phyloP scores from a whole-genome alignment of 2,797 vertebrate species.

The Allobates femoralis region DNA sequence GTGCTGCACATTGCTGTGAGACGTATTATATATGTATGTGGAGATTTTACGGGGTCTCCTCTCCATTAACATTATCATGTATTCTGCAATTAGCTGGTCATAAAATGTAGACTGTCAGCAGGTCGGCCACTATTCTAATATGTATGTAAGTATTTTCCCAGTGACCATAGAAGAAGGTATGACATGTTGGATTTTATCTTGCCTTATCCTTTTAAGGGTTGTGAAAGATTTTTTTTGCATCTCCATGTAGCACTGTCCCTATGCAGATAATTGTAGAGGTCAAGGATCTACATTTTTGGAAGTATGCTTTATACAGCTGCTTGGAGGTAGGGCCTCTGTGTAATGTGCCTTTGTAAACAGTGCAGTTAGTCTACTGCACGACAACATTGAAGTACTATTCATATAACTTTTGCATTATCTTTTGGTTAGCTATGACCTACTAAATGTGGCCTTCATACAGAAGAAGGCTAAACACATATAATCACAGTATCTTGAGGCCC shows the following conservation, averaged over 20 bases:
- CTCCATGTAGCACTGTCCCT: too few relatives aligned
- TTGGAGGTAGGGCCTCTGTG: background rate
- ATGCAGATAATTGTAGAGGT: too few relatives aligned
- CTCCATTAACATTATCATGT: too few relatives aligned
- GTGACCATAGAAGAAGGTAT: background rate
- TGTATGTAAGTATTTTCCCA: too few relatives aligned
- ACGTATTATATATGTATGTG: too few relatives aligned
- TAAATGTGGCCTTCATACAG: background rate
- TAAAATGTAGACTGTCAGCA: too few relatives aligned
- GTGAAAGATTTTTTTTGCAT: too few relatives aligned
- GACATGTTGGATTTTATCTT: background rate
- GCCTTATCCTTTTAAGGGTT: background rate
- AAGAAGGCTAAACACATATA: background rate
- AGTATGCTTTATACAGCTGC: too few relatives aligned
- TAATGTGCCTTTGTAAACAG: background rate
- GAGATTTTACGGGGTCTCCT: too few relatives aligned
- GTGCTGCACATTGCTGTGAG: too few relatives aligned
- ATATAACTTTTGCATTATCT: background rate
- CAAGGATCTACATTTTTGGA: background rate
- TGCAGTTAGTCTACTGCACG: background rate
- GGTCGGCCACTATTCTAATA: too few relatives aligned
- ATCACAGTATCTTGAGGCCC: background rate
- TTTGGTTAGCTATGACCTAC: background rate
- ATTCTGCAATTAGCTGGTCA: too few relatives aligned
- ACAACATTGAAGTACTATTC: background rate